phyloP scores from a whole-genome alignment of 2,797 vertebrate species.

The Petrocephalus sullivani region DNA sequence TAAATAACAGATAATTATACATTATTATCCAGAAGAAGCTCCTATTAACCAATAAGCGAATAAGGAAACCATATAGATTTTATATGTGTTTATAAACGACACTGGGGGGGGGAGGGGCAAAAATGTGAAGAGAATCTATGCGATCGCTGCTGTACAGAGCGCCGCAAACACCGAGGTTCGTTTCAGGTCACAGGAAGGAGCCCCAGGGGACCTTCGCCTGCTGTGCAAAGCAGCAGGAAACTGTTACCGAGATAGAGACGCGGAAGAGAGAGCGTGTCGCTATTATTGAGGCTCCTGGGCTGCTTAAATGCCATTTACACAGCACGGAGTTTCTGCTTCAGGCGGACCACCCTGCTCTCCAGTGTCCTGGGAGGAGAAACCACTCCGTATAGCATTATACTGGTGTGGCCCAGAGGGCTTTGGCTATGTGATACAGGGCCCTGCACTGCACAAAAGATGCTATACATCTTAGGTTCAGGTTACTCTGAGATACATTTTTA shows the following conservation, averaged over 20 bases:
- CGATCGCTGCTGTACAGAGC: not conserved
- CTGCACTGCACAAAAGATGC: not conserved
- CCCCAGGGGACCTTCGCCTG: not conserved
- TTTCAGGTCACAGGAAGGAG: not conserved
- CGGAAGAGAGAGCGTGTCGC: not conserved
- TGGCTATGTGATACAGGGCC: not conserved
- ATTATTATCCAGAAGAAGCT: not conserved
- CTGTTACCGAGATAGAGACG: not conserved
- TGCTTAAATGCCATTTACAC: not conserved
- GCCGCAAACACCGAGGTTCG: not conserved
- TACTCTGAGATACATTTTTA: not conserved
- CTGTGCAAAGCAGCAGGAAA: not conserved
- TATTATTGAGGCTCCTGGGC: not conserved
- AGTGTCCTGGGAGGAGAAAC: not conserved
- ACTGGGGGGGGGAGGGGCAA: not conserved
- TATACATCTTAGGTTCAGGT: not conserved
- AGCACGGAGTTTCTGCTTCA: not conserved
- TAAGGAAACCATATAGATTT: not conserved
- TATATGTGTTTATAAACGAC: not conserved
- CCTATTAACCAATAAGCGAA: not conserved
- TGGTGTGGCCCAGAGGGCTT: not conserved
- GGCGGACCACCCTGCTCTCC: not conserved
- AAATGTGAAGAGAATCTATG: not conserved
- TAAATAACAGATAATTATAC: not conserved
- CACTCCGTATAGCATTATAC: not conserved